Conservation (phyloP, 2,113 vertebrate species). For the Leucosticte australis region DNA sequence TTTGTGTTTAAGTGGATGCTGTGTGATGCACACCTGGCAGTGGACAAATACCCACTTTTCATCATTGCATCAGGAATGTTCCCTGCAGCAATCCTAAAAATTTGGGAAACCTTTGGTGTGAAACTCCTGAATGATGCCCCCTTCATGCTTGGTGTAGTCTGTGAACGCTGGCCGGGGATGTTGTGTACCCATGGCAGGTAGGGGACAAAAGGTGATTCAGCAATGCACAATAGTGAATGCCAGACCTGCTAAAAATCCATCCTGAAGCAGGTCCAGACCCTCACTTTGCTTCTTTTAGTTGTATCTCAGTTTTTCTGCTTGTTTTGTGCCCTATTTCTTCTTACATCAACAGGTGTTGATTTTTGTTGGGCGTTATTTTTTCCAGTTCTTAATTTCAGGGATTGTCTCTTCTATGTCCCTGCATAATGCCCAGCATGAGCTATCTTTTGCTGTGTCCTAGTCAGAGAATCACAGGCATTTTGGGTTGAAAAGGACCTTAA, state of each 20-base stretch:
- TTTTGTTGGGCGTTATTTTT: neutral
- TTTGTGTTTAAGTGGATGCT: neutral
- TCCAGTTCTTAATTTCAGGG: neutral
- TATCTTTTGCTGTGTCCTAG: neutral
- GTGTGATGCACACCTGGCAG: neutral
- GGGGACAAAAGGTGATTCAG: neutral
- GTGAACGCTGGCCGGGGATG: rapidly evolving
- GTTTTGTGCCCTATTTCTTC: neutral
- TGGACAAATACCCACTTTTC: neutral
- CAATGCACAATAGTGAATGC: rapidly evolving
- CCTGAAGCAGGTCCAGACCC: neutral
- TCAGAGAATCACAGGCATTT: neutral
- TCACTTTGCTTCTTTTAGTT: neutral
- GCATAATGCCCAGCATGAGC: too few species aligned
- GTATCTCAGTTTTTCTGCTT: rapidly evolving
- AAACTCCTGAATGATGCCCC: neutral
- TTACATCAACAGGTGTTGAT: neutral
- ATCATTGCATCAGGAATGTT: neutral
- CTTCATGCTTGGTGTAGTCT: neutral
- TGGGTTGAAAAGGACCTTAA: neutral
- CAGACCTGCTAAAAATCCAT: neutral
- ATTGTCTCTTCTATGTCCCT: neutral
- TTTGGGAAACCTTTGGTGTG: neutral
- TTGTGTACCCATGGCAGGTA: neutral
- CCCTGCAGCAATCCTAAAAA: neutral